Base-by-base conservation (phyloP, 2,888 invertebrate genomes). In the Thelaira solivaga region DNA sequence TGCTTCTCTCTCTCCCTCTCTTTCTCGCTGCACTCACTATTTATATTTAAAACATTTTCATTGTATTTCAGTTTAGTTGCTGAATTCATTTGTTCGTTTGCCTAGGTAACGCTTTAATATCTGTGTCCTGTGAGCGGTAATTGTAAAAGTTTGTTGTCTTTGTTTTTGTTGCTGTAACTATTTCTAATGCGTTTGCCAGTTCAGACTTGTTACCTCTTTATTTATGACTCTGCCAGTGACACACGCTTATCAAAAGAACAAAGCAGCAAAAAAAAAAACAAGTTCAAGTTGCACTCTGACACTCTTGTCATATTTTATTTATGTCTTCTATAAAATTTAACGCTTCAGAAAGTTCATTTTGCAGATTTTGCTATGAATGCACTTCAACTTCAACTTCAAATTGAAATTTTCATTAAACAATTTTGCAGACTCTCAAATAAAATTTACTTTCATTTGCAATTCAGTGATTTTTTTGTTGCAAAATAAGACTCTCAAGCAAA, bases 171-270 rank as follows among this genome's bases (percentile, higher is more conserved):
- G 36, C 20, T 16, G 24, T 55, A 3, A 18, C 18, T 31, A 24
- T 31, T 55, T n/a, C 22, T 57, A 31, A 47, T 65, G 59, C 55
- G 31, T 49, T 34, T 61, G 62, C 41, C 53, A 31, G 59, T 20
- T 57, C n/a, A 34, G 34, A 34, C 74, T 78, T 69, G 69, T 78
- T 78, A 18, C 39, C 64, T 65, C 65, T 64, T 68, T 74, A 69
- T 78, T 78, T 78, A 78, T 74, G 74, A 65, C 78, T n/a, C n/a
- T 78, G 74, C 53, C 69, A 71, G 74, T 78, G 78, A 71, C 78
- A 78, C 69, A 65, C 74, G 74, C 69, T 74, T 71, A 78, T 78
- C 78, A 71, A 61, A 74, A 45, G 18, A 39, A 39, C n/a, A n/a
- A n/a, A n/a, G n/a, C n/a, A 36, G 13, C n/a, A 16, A n/a, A 39